Evolutionary conservation across 2,113 vertebrate species (phyloP).

Genomic region (Silurus asotus): DNA sequence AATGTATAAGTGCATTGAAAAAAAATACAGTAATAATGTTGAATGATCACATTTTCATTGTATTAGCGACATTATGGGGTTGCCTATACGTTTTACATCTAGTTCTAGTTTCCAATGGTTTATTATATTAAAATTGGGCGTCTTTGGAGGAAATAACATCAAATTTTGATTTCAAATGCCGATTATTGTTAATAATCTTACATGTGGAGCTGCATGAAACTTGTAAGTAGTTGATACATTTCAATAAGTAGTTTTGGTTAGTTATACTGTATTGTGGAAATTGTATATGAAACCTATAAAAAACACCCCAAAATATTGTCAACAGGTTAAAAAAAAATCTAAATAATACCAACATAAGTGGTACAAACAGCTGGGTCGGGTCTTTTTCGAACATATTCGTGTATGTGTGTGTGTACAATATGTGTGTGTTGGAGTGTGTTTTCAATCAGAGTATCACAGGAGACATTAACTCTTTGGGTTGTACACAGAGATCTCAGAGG

Average conservation of each 20-base stretch:
- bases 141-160: not conserved
- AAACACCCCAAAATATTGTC: not conserved
- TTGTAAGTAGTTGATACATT: too few relatives aligned
- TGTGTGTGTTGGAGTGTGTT: not conserved
- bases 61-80: too few relatives aligned
- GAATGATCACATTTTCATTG: too few relatives aligned
- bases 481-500: slow-evolving; percentile 20
- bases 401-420: not conserved
- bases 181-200: not conserved
- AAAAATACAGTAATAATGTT: too few relatives aligned
- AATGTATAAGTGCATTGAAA: too few relatives aligned
- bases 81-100: too few relatives aligned
- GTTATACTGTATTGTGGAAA: not conserved
- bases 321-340: too few relatives aligned
- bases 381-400: not conserved
- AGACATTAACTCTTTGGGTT: not conserved
- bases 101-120: too few relatives aligned
- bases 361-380: not conserved
- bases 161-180: not conserved
- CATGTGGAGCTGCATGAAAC: not conserved
- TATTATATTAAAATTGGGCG: too few relatives aligned
- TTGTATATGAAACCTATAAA: not conserved
- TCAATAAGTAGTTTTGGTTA: not conserved
- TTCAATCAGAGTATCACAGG: not conserved
- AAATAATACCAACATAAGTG: not conserved